These are phyloP conservation scores for Clinocottus analis DNA, from an alignment of 2,113 vertebrate species.

Conservation along the genomic window DNA sequence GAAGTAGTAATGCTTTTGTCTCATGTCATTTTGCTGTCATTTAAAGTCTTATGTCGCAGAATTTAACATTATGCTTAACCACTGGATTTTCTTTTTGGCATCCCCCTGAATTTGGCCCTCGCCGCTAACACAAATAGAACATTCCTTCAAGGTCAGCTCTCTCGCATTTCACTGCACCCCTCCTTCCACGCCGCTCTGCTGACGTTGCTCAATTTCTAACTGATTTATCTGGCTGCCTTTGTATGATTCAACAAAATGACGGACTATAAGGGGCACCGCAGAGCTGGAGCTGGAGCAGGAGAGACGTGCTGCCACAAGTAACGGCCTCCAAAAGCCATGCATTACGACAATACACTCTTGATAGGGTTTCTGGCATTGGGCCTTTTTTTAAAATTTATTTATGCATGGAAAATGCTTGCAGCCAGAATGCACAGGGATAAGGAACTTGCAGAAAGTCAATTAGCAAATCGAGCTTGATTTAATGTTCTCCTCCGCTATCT, in stretches of 20 bases:
- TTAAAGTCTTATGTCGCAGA: not conserved
- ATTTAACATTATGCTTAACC: not conserved
- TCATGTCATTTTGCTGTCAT: not conserved
- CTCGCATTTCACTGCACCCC: slow-evolving; percentile 41
- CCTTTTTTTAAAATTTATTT: slow-evolving; percentile 21
- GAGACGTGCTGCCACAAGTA: not conserved
- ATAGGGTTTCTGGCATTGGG: not conserved
- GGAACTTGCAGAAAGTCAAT: slow-evolving; percentile 53
- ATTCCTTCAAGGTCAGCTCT: slow-evolving; percentile 67
- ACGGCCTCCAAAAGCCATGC: slow-evolving; percentile 2
- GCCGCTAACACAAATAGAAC: slow-evolving; percentile 46
- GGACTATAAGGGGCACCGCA: slow-evolving; percentile 23
- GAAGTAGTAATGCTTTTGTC: slow-evolving; percentile 1
- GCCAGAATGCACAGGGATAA: slow-evolving; percentile 41
- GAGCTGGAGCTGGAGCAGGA: slow-evolving; percentile 3
- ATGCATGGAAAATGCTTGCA: slow-evolving; percentile 22
- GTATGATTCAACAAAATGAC: slow-evolving; percentile 64
- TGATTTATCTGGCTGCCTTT: slow-evolving; percentile 57
- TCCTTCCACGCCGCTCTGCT: slow-evolving; percentile 40
- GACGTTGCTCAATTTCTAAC: slow-evolving; percentile 58
- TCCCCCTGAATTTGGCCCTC: slow-evolving; percentile 28
- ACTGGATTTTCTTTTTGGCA: slow-evolving; percentile 6
- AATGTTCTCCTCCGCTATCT: slow-evolving; percentile 61
- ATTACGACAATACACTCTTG: not conserved
- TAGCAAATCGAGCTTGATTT: slow-evolving; percentile 69